These are phyloP conservation scores for Orbicella faveolata DNA, from an alignment of 64 coral and sea anemone species.

Conservation along the genomic window DNA sequence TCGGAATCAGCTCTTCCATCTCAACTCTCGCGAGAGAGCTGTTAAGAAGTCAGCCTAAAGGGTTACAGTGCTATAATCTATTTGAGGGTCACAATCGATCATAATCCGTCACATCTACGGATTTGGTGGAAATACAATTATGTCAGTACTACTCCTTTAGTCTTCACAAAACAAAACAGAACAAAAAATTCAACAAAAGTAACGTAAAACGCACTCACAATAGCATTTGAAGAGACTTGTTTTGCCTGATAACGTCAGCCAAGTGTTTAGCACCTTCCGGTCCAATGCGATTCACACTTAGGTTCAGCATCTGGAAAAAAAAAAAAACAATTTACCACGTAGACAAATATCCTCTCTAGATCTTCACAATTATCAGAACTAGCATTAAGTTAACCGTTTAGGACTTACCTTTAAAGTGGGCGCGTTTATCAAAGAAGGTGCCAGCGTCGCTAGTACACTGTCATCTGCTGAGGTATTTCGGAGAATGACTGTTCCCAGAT, in stretches of 20 bases:
- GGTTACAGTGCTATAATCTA: no score
- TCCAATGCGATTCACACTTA: conserved; percentile 87
- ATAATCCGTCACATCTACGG: no score
- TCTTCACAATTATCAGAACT: neutral
- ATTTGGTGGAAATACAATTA: no score
- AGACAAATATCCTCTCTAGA: neutral
- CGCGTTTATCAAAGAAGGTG: conserved; percentile 41
- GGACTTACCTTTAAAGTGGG: conserved; percentile 62
- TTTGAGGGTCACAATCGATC: no score
- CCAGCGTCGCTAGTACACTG: conserved; percentile 50
- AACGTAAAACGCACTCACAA: conserved; percentile 62
- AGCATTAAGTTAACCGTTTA: neutral
- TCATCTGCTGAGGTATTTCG: conserved; percentile 77
- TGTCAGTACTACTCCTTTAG: no score
- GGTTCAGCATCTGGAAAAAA: conserved; percentile 85
- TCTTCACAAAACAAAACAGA: no score
- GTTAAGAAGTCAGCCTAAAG: no score
- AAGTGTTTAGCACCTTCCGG: conserved; percentile 72
- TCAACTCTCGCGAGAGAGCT: no score
- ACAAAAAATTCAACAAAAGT: no score
- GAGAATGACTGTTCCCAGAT: conserved; percentile 78
- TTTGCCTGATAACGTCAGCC: conserved; percentile 67
- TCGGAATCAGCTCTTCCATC: no score
- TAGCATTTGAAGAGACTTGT: conserved; percentile 81
- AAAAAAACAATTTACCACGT: neutral